A percentile compares a stretch with the other conserved stretches of the same genome.
Conservation (phyloP, 2,797 vertebrate species). For the Cossypha polioptera region DNA sequence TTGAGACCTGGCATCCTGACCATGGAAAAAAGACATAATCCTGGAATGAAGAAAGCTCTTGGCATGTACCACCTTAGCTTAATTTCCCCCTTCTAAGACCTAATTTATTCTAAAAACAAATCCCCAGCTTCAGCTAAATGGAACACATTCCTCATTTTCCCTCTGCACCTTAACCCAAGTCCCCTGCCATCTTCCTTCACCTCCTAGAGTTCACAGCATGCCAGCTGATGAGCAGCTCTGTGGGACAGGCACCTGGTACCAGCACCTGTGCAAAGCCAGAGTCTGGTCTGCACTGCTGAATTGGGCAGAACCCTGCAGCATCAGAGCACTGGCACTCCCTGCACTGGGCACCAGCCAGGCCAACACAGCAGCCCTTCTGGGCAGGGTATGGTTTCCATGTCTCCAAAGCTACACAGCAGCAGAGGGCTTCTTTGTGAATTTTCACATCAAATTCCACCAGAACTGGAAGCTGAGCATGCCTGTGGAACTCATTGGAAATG, state of each 20-base stretch:
- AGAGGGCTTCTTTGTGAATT: background rate
- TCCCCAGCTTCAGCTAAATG: background rate
- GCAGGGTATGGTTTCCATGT: fast-evolving
- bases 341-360: background rate
- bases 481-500: background rate
- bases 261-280: background rate
- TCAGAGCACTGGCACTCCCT: background rate
- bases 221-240: background rate
- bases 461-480: background rate
- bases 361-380: fast-evolving
- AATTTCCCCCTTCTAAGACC: background rate
- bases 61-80: background rate
- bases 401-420: background rate
- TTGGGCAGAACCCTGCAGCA: background rate
- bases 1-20: background rate
- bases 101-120: background rate
- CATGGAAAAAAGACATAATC: background rate
- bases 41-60: background rate
- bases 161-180: background rate
- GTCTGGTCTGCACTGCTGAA: background rate
- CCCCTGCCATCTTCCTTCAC: background rate
- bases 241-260: background rate
- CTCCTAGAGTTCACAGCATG: background rate
- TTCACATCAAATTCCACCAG: background rate
- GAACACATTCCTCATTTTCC: background rate